These are phyloP conservation scores for Cheirogaleus medius DNA, from an alignment of 2,113 vertebrate genomes.

Conservation along the genomic window DNA sequence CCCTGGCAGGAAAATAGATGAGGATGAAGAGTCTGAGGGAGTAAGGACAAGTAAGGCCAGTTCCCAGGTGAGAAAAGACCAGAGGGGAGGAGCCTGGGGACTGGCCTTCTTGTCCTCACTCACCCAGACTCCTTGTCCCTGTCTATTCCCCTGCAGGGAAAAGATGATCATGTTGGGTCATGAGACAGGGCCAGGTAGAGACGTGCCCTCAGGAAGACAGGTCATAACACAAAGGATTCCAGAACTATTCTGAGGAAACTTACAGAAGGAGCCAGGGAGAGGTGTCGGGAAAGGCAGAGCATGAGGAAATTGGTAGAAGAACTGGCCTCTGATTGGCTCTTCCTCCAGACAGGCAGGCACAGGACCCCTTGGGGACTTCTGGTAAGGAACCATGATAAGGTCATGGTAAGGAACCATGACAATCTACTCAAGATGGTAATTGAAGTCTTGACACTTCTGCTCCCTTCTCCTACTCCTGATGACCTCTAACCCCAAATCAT, in stretches of 20 bases:
- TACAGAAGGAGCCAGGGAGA: too few relatives aligned
- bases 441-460: background rate
- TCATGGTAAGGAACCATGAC: background rate
- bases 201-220: background rate
- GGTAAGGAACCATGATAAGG: background rate
- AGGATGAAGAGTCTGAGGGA: accelerated
- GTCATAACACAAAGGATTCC: background rate
- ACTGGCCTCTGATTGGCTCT: background rate
- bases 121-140: background rate
- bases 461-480: background rate
- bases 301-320: background rate
- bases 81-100: background rate
- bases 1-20: background rate
- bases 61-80: background rate
- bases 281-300: too few relatives aligned
- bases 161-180: background rate
- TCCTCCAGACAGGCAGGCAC: background rate
- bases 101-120: too few relatives aligned
- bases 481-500: background rate
- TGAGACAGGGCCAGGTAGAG: background rate
- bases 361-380: background rate
- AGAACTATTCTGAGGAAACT: too few relatives aligned
- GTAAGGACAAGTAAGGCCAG: background rate
- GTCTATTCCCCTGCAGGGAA: background rate
- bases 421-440: background rate